Evolutionary conservation across 2,888 invertebrate genomes (phyloP).

Genomic region (Myopa tessellatipennis): DNA sequence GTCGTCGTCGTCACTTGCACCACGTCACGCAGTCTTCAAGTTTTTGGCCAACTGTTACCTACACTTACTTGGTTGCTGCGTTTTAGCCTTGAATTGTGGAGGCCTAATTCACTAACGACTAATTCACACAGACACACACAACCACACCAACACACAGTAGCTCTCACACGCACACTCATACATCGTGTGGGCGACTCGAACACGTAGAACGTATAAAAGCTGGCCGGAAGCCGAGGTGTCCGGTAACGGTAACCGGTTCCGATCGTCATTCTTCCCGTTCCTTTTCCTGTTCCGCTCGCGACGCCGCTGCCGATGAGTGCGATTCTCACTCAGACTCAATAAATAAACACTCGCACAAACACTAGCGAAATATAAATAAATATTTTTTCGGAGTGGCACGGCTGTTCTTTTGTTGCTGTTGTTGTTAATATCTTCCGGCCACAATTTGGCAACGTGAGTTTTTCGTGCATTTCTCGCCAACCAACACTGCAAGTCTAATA

Average conservation of each 20-base stretch:
- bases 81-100: constrained; percentile 43
- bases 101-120: constrained; percentile 36
- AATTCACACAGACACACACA: constrained; percentile 39
- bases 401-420: constrained; percentile 29
- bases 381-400: constrained; percentile 33
- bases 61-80: not conserved
- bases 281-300: constrained; percentile 67
- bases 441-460: constrained; percentile 47
- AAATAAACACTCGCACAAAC: constrained; percentile 14
- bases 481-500: not conserved
- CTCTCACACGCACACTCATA: constrained; percentile 40
- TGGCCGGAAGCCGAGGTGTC: constrained; percentile 69
- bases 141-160: constrained; percentile 20
- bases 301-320: constrained; percentile 26
- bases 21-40: constrained; percentile 4
- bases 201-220: constrained; percentile 54
- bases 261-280: constrained; percentile 70
- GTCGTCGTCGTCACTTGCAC: not conserved
- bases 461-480: not conserved
- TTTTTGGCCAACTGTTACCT: not conserved
- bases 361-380: constrained; percentile 34
- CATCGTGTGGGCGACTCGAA: constrained; percentile 29
- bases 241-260: constrained; percentile 70
- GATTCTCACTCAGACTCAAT: constrained; percentile 2
- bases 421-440: constrained; percentile 59